Base-by-base conservation (phyloP, 2,113 vertebrate species). In the Dicrurus megarhynchus region DNA sequence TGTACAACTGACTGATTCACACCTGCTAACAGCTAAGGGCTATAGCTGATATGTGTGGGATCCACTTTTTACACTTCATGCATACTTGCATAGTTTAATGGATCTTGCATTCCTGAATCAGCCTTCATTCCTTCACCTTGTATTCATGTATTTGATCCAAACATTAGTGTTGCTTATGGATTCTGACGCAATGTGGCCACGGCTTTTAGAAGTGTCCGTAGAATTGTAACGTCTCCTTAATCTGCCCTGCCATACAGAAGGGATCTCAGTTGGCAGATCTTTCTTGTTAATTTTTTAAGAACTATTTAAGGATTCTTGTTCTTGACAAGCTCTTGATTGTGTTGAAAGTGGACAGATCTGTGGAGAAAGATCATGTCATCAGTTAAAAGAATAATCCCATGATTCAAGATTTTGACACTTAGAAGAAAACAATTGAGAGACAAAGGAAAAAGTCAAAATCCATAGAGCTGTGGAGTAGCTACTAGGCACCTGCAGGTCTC, bases 11-110 rank as follows among this genome's bases (percentile, higher is more conserved):
- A 98, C 97, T 98, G 98, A 97, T 98, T 98, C 98, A 97, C 98
- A 98, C 98, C 98, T 98, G 98, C 98, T 98, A 98, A 98, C 97
- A 98, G 98, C 98, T 98, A 96, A 98, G 97, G 98, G 98, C 98
- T 97, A 98, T 90, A 95, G 97, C 96, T 27, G 94, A 93, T 97
- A 79, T 97, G 97, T 97, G 98, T 94, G 96, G 97, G 97, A 98
- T 98, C 97, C 91, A 96, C 98, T 98, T 98, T 98, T 98, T 98
- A 98, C 98, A 98, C 98, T 98, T 98, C 98, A 98, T 98, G 98
- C 98, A 98, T 98, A 98, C 98, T 98, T 98, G 98, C 98, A 93
- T 98, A 98, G 97, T 98, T 98, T 98, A 98, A 98, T 98, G 98
- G 98, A 88, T 98, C 98, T 98, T 97, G 96, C 95, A 84, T 97